A percentile compares a stretch with the other conserved stretches of the same genome.
Conservation (phyloP, 2,888 invertebrate species). For the Sminthurides aquaticus region DNA sequence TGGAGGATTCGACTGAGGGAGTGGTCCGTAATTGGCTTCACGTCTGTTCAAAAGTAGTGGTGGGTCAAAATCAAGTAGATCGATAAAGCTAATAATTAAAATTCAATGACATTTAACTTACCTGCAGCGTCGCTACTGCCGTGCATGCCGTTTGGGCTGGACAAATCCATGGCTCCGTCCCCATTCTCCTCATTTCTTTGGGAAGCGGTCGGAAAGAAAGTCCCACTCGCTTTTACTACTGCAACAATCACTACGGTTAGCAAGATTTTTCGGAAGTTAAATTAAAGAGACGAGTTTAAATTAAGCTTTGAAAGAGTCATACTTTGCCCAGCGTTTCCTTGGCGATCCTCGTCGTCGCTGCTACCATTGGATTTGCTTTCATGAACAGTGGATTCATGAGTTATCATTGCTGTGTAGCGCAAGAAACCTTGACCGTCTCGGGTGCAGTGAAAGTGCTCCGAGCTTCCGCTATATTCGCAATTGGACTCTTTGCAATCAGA, state of each 20-base stretch:
- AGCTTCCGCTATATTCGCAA: constrained; percentile 48
- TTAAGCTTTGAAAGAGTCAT: constrained; percentile 7
- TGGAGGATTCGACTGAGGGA: constrained; percentile 43
- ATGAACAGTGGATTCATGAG: constrained; percentile 58
- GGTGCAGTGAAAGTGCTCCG: constrained; percentile 65
- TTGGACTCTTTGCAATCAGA: constrained; percentile 61
- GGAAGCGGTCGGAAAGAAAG: constrained; percentile 69
- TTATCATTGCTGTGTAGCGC: constrained; percentile 64
- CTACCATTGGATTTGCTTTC: constrained; percentile 49
- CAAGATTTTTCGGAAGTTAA: not conserved
- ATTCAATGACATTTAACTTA: constrained; percentile 2
- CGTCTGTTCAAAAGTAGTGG: constrained; percentile 26
- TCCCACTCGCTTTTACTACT: constrained; percentile 88
- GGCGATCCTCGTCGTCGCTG: constrained; percentile 43
- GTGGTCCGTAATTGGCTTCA: constrained; percentile 43
- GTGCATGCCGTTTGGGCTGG: constrained; percentile 35
- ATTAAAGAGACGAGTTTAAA: not conserved
- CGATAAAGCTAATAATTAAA: not conserved
- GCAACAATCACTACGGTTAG: constrained; percentile 45
- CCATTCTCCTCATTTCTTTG: constrained; percentile 32
- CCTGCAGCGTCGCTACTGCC: constrained; percentile 19
- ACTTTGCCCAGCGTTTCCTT: constrained; percentile 37
- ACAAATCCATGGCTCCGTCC: constrained; percentile 40
- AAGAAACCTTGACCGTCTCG: constrained; percentile 64
- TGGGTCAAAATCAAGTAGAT: too few species aligned